Evolutionary conservation across 2,888 invertebrate species (phyloP), one percentile per base, ranked within the genome.

Genomic region (Phania funesta): DNA sequence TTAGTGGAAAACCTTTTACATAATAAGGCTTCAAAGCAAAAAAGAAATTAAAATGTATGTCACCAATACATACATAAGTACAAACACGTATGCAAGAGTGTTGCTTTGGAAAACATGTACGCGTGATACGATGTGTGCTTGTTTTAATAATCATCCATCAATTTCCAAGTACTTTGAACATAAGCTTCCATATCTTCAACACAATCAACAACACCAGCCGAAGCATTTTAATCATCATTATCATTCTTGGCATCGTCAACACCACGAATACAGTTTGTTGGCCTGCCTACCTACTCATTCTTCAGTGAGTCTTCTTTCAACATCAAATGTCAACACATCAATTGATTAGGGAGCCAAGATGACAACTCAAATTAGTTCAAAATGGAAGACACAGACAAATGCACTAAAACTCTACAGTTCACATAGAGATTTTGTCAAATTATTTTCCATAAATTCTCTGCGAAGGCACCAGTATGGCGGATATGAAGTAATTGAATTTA

Each of bases 351-450:
- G 68, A 78, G 73, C 68, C 44, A 70, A 77, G 77, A 70, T 78
- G 77, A 74, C 77, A 82, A 82, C 77, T 58, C 74, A 82, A 82
- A 82, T 82, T 77, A 78, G 81, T 82, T 82, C 56, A 68, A 74
- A 54, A 50, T 78, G 46, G 46, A 70, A 68, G 32, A 48, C 38
- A 73, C 48, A 44, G 46, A 29, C 64, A 68, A 54, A 68, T 60
- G 32, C 54, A 62, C 24, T 74, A 20, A 62, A 52, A 52, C 24
- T 22, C 64, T 65, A 18, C 13, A 60, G 67, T 16, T 52, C 56
- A 54, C 54, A 67, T 7, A 64, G 13, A 48, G 38, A 56, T 70
- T 77, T 62, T 24, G 1, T 62, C 11, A 58, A 32, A 64, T 29
- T 50, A 41, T 16, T 73, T 22, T 52, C 20, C 48, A 64, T 64